Percentiles rank a stretch among this genome's conserved stretches.
These are phyloP conservation scores for Pteromalus puparum DNA, from an alignment of 1,140 invertebrate genomes.

Conservation along the genomic window DNA sequence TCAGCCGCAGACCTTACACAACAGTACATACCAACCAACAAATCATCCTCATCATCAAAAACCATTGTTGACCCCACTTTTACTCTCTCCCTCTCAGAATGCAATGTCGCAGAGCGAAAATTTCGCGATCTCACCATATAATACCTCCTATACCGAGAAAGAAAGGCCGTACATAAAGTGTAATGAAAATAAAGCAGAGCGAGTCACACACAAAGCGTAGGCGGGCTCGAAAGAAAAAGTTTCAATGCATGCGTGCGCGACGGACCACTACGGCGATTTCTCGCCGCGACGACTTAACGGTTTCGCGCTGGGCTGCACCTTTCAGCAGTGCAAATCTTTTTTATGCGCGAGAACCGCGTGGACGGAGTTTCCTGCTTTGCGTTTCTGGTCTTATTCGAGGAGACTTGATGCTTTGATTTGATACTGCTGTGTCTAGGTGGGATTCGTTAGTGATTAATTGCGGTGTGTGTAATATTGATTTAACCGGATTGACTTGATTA, in stretches of 20 bases:
- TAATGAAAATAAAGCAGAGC: conserved; percentile 30
- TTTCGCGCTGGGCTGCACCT: neutral
- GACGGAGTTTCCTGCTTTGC: neutral
- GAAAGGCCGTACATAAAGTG: neutral
- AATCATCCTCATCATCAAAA: conserved; percentile 1
- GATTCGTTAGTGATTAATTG: neutral
- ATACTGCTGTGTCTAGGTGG: neutral
- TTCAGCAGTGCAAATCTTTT: conserved; percentile 12
- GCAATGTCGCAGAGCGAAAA: too few relatives aligned
- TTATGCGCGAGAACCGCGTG: neutral
- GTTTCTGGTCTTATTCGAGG: neutral
- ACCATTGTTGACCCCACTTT: neutral
- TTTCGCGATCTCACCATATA: too few relatives aligned
- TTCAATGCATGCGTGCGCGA: neutral
- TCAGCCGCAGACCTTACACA: neutral
- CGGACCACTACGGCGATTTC: conserved; percentile 18
- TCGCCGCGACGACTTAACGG: neutral
- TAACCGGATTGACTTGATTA: too few relatives aligned
- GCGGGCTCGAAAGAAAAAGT: conserved; percentile 23
- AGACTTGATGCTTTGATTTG: neutral
- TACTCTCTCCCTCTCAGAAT: neutral
- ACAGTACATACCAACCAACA: neutral
- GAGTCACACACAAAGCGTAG: neutral
- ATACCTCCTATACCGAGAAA: neutral
- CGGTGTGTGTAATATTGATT: too few relatives aligned